Evolutionary conservation across 30 jellyfish, hydroid and myxozoan species (phyloP), one percentile per base, ranked within the genome.

Genomic region (Turritopsis dohrnii): DNA sequence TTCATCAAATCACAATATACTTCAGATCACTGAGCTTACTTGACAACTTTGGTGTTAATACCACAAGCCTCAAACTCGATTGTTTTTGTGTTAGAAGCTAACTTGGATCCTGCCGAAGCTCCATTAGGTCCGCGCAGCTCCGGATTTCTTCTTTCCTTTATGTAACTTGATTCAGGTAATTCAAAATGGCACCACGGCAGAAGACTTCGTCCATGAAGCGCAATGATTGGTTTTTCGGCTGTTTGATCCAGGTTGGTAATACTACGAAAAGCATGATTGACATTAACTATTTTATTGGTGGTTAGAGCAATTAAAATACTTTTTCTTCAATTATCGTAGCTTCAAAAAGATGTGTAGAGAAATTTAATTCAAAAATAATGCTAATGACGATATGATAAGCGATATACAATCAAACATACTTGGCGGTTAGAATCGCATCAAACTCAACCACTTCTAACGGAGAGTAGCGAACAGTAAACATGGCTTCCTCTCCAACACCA

Each of bases 141-240:
- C 21, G 98, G 98, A 75, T 92, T 92, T 21, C 98, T 92, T 71
- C 96, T 71, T 25, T 90, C 71, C 60, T 85, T 74, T 29, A 92
- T 92, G 86, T 92, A 92, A 71, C 88, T 31, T 26, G 96, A 86
- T 75, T 88, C 98, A 52, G 85, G 90, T 24, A 92, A 84, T 72
- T 92, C 98, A 83, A 92, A 92, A 77, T 92, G 98, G 82, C 98
- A 92, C 98, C 98, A 92, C 21, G 98, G 98, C 76, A 92, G 69
- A 75, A 84, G 52, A 71, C 98, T 92, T 24, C 88, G 87, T 1
- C 98, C 96, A 22, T 75, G 88, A 24, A 92, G 89, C 76, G 84
- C 71, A 41, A 92, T 89, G 21, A 73, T 80, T 1, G 98, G 98
- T 8, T 71, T 79, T 27, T 65, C 82, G 19, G 66, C 29, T 52